Percentiles rank a stretch among this genome's conserved stretches.
Conservation (phyloP, 2,888 invertebrate species). For the Cantharis flavilabris region DNA sequence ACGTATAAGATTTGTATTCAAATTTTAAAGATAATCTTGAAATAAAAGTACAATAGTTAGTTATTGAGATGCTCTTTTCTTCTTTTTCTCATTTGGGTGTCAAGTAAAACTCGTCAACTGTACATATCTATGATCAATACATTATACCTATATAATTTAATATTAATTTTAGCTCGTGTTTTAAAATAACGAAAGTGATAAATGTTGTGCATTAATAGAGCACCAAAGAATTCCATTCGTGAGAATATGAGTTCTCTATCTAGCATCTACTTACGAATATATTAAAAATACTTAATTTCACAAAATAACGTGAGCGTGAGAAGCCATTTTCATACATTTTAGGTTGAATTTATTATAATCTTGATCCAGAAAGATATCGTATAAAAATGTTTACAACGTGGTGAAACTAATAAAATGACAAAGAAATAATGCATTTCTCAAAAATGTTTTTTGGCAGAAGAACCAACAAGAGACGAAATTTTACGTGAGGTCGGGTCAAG, state of each 20-base stretch:
- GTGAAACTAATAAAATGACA: not conserved
- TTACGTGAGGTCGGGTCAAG: constrained; percentile 54
- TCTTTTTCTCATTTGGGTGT: not conserved
- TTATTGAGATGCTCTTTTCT: not conserved
- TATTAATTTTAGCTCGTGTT: not conserved
- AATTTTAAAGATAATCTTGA: not conserved
- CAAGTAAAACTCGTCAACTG: not conserved
- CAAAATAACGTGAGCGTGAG: not conserved
- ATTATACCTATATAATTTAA: not conserved
- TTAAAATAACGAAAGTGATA: not conserved
- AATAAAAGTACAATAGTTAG: not conserved
- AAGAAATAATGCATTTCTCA: not conserved
- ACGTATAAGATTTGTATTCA: not conserved
- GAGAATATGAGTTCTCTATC: not conserved
- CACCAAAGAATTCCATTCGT: not conserved
- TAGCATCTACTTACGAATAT: not conserved
- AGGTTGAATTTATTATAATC: not conserved
- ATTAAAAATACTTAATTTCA: not conserved
- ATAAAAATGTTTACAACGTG: not conserved
- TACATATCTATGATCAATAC: not conserved
- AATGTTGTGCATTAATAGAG: too few species aligned
- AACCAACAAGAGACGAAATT: constrained; percentile 33
- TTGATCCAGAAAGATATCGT: not conserved
- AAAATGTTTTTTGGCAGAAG: constrained; percentile 13
- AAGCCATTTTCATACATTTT: not conserved